These are phyloP conservation scores for Gulo gulo DNA, from an alignment of 2,113 vertebrate genomes.

Conservation along the genomic window DNA sequence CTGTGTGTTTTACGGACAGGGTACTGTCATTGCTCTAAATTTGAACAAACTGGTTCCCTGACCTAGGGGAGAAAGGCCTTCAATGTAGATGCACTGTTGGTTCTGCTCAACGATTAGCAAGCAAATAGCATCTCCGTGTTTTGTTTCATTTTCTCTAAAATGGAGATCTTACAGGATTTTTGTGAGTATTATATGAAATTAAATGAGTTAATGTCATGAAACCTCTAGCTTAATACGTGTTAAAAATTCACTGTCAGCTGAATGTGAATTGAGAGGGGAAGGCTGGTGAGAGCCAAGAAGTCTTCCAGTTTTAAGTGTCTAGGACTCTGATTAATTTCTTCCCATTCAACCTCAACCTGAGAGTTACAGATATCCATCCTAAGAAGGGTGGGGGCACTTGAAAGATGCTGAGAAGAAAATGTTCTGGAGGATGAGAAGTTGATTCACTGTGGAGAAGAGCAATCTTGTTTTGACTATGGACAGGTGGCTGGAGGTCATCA, in stretches of 20 bases:
- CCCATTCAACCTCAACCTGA: neutral
- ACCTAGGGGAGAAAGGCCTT: neutral
- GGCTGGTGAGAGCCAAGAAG: neutral
- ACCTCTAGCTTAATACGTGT: neutral
- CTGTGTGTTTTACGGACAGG: neutral
- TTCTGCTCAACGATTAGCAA: neutral
- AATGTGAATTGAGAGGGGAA: neutral
- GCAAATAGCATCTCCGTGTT: neutral
- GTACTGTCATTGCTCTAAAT: neutral
- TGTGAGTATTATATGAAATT: neutral
- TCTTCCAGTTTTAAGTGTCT: neutral
- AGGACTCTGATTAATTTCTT: neutral
- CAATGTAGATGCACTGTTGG: accelerated
- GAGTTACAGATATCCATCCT: neutral
- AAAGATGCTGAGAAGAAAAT: slow-evolving; percentile 5
- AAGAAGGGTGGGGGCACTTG: neutral
- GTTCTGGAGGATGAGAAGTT: neutral
- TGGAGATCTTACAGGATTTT: neutral
- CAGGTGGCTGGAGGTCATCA: neutral
- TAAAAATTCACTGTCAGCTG: neutral
- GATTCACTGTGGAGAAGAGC: neutral
- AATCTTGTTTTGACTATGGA: neutral
- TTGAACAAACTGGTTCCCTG: neutral
- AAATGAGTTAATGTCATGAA: neutral
- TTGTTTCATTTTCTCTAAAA: slow-evolving; percentile 5